Conservation (phyloP, 2,888 invertebrate genomes). For the Sinopyrophorus schimmeli region DNA sequence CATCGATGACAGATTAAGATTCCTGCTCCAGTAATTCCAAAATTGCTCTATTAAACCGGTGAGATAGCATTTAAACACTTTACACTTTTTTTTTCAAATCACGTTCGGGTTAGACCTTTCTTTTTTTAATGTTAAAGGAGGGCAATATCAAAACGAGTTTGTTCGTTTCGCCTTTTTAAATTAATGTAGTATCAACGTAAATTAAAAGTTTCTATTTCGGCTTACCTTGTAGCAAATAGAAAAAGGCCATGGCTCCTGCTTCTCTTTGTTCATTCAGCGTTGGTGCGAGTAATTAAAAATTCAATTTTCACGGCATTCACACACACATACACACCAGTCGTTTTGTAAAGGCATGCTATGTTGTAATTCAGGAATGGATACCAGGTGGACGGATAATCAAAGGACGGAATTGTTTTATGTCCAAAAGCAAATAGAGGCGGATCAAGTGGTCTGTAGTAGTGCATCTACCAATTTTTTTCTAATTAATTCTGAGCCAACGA, state of each 20-base stretch:
- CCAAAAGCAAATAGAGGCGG: constrained; percentile 32
- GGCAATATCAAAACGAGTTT: no score
- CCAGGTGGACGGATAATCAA: constrained; percentile 31
- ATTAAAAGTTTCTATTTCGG: constrained; percentile 12
- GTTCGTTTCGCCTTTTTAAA: background rate
- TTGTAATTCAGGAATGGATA: constrained; percentile 26
- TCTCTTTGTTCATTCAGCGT: constrained; percentile 10
- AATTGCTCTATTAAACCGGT: no score
- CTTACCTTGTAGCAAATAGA: constrained; percentile 10
- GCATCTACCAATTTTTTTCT: no score
- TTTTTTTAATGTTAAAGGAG: no score
- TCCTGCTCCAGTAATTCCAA: no score
- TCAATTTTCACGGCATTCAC: constrained; percentile 25
- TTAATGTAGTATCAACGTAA: background rate
- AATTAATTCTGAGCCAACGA: no score
- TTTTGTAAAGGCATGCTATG: constrained; percentile 15
- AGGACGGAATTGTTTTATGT: constrained; percentile 31
- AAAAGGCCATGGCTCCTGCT: constrained; percentile 1
- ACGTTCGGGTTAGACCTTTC: no score
- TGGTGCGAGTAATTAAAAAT: constrained; percentile 28
- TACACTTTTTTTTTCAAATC: no score
- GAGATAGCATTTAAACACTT: no score
- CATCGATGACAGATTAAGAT: no score
- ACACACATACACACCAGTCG: constrained; percentile 21
- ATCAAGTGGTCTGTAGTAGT: constrained; percentile 30